Evolutionary conservation across 2,113 vertebrate species (phyloP).

Genomic region (Nymphicus hollandicus): DNA sequence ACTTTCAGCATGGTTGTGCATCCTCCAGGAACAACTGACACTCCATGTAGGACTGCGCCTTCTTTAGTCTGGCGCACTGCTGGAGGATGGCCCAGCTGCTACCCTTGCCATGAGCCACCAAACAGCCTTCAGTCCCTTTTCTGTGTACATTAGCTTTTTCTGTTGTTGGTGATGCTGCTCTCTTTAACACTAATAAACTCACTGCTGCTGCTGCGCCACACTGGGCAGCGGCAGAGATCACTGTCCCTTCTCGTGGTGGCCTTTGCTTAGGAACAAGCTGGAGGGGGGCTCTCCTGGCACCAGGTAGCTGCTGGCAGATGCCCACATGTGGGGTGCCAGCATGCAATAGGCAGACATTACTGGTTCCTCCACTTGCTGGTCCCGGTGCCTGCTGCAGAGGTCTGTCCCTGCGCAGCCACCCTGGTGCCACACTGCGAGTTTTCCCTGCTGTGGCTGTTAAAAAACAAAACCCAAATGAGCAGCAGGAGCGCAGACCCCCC

Average conservation of each 20-base stretch:
- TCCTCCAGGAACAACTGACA: background rate
- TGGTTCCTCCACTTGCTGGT: background rate
- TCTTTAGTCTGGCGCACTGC: fast-evolving
- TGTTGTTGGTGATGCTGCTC: background rate
- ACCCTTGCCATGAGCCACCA: background rate
- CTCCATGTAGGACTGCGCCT: fast-evolving
- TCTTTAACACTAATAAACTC: constrained; percentile 12
- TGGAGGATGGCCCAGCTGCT: background rate
- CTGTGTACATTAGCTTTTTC: background rate
- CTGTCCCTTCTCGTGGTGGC: fast-evolving
- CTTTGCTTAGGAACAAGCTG: fast-evolving
- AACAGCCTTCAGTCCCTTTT: background rate
- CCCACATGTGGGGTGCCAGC: background rate
- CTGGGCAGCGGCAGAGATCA: background rate
- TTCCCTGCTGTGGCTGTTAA: background rate
- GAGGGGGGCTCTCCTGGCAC: fast-evolving
- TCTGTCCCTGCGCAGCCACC: background rate
- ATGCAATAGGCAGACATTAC: background rate
- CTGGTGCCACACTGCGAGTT: fast-evolving
- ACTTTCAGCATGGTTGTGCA: fast-evolving
- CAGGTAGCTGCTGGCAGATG: background rate
- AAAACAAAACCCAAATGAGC: background rate
- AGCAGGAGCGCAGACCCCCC: background rate
- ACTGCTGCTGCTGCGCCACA: background rate
- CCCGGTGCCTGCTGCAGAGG: background rate